Evolutionary conservation across 2,888 invertebrate genomes (phyloP).

Genomic region (Bugula neritina): DNA sequence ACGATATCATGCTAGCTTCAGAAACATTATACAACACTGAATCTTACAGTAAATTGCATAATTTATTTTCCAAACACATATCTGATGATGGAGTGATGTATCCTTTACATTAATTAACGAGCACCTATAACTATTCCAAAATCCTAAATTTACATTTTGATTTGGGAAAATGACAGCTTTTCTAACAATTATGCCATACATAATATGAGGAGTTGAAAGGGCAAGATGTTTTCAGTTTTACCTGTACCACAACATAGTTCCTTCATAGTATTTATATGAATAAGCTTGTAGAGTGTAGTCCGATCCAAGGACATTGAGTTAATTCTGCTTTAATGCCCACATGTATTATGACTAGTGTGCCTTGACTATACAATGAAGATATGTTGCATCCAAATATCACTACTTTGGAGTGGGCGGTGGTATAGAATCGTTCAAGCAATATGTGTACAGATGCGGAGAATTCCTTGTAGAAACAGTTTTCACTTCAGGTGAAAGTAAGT

Average conservation of each 20-base stretch:
- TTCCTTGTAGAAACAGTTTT: slow-evolving; percentile 57
- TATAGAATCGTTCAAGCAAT: slow-evolving; percentile 67
- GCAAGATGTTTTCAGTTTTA: no score
- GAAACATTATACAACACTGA: slow-evolving; percentile 80
- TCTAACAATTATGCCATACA: no score
- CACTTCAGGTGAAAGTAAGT: slow-evolving; percentile 20
- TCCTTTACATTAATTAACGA: slow-evolving; percentile 56
- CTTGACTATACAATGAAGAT: slow-evolving; percentile 54
- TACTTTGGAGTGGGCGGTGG: slow-evolving; percentile 96
- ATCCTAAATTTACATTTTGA: no score
- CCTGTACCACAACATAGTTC: no score
- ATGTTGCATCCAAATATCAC: slow-evolving; percentile 80
- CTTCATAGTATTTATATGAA: no score
- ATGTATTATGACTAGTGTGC: no score
- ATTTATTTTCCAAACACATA: slow-evolving; percentile 63
- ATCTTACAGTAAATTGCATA: slow-evolving; percentile 71
- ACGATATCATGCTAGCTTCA: slow-evolving; percentile 79
- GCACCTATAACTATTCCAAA: no score
- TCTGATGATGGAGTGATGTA: slow-evolving; percentile 63
- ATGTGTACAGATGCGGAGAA: slow-evolving; percentile 58
- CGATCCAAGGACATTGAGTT: no score
- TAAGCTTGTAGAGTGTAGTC: no score
- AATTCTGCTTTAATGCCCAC: no score
- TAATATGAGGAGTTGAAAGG: no score
- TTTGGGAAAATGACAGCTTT: no score